Evolutionary conservation across 2,797 vertebrate species (phyloP).

Genomic region (Galagoides demidoff): DNA sequence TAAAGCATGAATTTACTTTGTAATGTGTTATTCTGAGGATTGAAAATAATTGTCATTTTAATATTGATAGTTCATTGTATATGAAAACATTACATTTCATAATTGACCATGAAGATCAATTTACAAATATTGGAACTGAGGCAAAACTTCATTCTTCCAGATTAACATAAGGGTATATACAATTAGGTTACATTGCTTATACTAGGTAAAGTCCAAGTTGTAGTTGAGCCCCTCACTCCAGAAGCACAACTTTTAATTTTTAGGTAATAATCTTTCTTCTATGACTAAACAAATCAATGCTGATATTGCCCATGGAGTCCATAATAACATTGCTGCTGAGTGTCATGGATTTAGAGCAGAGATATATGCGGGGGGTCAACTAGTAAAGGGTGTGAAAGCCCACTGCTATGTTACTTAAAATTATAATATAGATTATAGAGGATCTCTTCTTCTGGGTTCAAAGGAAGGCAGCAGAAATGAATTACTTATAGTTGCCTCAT

Average conservation of each 20-base stretch:
- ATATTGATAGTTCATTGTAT: not conserved
- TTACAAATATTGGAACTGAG: not conserved
- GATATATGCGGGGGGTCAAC: not conserved
- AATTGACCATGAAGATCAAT: not conserved
- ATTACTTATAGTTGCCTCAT: not conserved
- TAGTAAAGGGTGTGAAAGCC: not conserved
- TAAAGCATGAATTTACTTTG: not conserved
- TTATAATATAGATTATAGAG: not conserved
- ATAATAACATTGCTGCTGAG: not conserved
- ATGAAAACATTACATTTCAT: not conserved
- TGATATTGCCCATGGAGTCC: not conserved
- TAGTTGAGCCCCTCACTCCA: not conserved
- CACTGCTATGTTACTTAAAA: not conserved
- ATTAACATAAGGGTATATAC: too few relatives aligned
- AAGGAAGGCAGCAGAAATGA: not conserved
- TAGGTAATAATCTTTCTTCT: not conserved
- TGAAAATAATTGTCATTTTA: not conserved
- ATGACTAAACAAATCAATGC: not conserved
- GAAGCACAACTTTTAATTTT: not conserved
- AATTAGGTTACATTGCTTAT: too few relatives aligned
- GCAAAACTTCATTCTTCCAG: not conserved
- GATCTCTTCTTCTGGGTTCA: not conserved
- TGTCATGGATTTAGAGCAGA: not conserved
- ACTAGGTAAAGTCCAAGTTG: too few relatives aligned
- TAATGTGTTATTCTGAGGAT: not conserved